Base-by-base conservation (phyloP, 2,888 invertebrate genomes). In the Meandrusa payeni region DNA sequence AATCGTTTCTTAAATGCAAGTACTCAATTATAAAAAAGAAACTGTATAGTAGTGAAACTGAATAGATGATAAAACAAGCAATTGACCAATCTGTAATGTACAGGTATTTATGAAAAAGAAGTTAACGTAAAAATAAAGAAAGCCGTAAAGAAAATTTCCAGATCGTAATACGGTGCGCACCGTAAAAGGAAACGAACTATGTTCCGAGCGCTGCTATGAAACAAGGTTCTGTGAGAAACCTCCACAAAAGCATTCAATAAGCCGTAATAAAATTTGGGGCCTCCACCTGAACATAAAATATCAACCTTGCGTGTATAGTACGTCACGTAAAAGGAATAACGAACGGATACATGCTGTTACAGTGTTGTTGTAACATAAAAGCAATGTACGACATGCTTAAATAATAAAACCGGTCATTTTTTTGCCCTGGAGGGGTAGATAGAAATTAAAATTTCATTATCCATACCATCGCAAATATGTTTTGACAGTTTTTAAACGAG, bases 271-370 rank as follows among this genome's bases (percentile, higher is more conserved):
- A 43, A 24, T 43, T 42, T 20, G 23, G 24, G 4, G 20, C 24
- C 22, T 9, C 26, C 32, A 43, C 32, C 37, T 43, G 43, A 24
- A 33, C 33, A 17, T 28, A 31, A 23, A 28, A 36, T 36, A 41
- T 27, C 19, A 15, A 12, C 7, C 23, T 7, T 22, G 28, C 22
- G 12, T 24, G 19, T 15, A 23, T 15, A 28, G 22, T 6, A 33
- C n/a, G 9, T 12, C 12, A 26, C 12, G 17, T 41, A 33, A 32
- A 32, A 41, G n/a, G 12, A 9, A 7, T 29, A 39, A 29, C 15
- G 27, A 17, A 19, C 17, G 10, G 19, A 24, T 15, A 32, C 6
- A 26, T 10, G 9, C 36, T 6, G n/a, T n/a, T n/a, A n/a, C n/a
- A n/a, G n/a, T n/a, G n/a, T n/a, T n/a, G n/a, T n/a, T 19, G 26